phyloP scores from a whole-genome alignment of 1,140 invertebrate genomes.

The Sarcophaga bullata region DNA sequence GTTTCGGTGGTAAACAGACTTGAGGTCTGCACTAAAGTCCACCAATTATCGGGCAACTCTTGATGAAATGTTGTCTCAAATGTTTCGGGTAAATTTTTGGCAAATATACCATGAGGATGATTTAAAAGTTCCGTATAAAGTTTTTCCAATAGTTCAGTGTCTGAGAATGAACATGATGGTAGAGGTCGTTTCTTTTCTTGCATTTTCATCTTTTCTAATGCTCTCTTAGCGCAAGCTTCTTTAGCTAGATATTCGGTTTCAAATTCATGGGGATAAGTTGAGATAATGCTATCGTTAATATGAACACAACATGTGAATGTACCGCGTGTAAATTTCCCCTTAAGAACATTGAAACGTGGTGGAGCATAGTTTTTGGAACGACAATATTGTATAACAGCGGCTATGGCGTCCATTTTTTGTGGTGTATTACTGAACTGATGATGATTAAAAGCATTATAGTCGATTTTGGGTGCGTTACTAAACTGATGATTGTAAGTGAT shows the following conservation, averaged over 20 bases:
- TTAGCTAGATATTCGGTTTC: slow-evolving; percentile 47
- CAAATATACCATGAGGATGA: slow-evolving; percentile 58
- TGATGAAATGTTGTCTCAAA: slow-evolving; percentile 55
- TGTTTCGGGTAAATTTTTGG: slow-evolving; percentile 57
- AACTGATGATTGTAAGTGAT: slow-evolving; percentile 37
- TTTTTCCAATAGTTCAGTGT: slow-evolving; percentile 53
- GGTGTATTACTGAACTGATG: slow-evolving; percentile 1
- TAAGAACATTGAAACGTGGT: slow-evolving; percentile 50
- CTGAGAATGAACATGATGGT: slow-evolving; percentile 47
- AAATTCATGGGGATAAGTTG: slow-evolving; percentile 58
- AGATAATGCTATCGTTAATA: slow-evolving; percentile 51
- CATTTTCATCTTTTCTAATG: slow-evolving; percentile 54
- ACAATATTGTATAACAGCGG: slow-evolving; percentile 52
- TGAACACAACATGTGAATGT: slow-evolving; percentile 52
- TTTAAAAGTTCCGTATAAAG: slow-evolving; percentile 53
- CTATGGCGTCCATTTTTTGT: slow-evolving; percentile 46
- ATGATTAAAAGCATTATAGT: not conserved
- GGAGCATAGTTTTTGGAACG: slow-evolving; percentile 43
- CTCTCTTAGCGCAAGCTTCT: slow-evolving; percentile 50
- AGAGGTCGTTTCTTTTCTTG: slow-evolving; percentile 48
- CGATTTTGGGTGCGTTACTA: slow-evolving; percentile 45
- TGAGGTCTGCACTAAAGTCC: slow-evolving; percentile 50
- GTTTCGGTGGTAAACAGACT: slow-evolving; percentile 54
- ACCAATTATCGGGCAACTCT: slow-evolving; percentile 58
- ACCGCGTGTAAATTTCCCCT: slow-evolving; percentile 43